A percentile compares a stretch with the other conserved stretches of the same genome.
Evolutionary conservation across 2,888 invertebrate genomes (phyloP).

Genomic region (Julus scandinavius): DNA sequence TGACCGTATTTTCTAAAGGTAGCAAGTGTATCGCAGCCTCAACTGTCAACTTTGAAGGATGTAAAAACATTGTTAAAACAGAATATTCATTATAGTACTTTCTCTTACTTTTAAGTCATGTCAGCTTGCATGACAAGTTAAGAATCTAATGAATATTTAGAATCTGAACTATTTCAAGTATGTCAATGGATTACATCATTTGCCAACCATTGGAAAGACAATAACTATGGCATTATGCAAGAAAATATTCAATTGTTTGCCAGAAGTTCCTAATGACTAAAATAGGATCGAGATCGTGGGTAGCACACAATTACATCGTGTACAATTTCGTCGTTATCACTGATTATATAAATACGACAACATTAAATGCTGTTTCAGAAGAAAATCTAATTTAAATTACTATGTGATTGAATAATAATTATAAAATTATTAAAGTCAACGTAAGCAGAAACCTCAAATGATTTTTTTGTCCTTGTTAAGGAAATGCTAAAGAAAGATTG

Average conservation of each 20-base stretch:
- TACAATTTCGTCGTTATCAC: constrained; percentile 32
- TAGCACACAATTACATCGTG: constrained; percentile 16
- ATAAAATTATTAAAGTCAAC: background rate
- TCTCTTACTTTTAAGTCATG: too few species aligned
- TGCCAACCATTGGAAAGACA: background rate
- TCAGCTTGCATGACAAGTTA: too few species aligned
- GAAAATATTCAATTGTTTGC: constrained; percentile 21
- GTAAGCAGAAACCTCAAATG: background rate
- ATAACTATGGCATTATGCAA: background rate
- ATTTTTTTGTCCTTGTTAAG: background rate
- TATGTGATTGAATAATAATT: constrained; percentile 7
- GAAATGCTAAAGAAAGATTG: constrained; percentile 6
- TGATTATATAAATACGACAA: constrained; percentile 26
- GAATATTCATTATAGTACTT: too few species aligned
- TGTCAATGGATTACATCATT: too few species aligned
- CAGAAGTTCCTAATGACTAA: constrained; percentile 24
- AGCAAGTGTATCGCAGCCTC: background rate
- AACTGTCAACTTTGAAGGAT: too few species aligned
- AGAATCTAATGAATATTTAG: too few species aligned
- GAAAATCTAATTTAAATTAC: background rate
- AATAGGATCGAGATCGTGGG: constrained; percentile 34
- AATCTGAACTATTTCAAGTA: too few species aligned
- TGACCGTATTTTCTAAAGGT: background rate
- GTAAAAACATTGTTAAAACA: too few species aligned
- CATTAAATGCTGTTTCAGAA: constrained; percentile 13